These are phyloP conservation scores for Phalacrocorax pelagicus DNA, from an alignment of 2,113 vertebrate genomes.

Conservation along the genomic window DNA sequence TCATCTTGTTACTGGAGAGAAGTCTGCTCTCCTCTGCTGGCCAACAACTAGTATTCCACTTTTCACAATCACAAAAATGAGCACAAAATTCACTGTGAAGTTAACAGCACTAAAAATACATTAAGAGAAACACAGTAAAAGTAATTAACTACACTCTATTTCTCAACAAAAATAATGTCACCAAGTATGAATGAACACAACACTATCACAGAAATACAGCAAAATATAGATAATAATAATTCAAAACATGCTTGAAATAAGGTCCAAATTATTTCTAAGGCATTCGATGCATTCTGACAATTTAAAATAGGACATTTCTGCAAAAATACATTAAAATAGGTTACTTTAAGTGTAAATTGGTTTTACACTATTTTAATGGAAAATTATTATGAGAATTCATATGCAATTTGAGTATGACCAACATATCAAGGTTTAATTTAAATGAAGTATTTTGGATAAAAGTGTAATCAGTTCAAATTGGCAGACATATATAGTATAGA, in stretches of 20 bases:
- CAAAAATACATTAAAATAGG: neutral
- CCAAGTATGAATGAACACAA: neutral
- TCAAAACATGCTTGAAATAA: neutral
- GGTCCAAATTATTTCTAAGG: neutral
- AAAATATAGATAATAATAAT: neutral
- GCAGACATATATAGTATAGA: neutral
- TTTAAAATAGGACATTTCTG: neutral
- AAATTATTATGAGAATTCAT: neutral
- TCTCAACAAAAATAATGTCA: neutral
- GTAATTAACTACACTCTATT: neutral
- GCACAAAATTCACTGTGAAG: neutral
- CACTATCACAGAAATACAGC: neutral
- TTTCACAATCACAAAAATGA: neutral
- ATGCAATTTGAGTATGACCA: neutral
- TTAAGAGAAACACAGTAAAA: neutral
- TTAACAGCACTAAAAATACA: neutral
- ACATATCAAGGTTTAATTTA: slow-evolving; percentile 24
- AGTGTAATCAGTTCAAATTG: neutral
- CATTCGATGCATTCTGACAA: neutral
- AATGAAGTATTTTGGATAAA: neutral
- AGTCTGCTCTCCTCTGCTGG: neutral
- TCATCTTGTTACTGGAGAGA: neutral
- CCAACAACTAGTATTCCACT: neutral
- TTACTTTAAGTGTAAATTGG: neutral
- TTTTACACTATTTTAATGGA: slow-evolving; percentile 4